Evolutionary conservation across 1,140 invertebrate species (phyloP).

Genomic region (Metopolophium dirhodum): DNA sequence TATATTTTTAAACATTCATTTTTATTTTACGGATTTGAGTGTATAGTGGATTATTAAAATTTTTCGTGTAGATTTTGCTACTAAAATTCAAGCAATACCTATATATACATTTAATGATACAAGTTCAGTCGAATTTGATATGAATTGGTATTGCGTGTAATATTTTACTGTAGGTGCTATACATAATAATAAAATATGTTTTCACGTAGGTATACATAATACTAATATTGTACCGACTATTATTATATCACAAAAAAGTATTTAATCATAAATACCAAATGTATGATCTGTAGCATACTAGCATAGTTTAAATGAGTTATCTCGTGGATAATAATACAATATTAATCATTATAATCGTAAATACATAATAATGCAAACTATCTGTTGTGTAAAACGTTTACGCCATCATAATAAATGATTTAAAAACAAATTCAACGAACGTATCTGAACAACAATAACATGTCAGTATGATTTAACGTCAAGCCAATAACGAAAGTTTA

Average conservation of each 20-base stretch:
- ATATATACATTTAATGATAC: neutral
- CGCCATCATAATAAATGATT: neutral
- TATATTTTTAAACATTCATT: neutral
- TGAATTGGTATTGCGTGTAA: neutral
- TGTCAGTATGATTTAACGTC: neutral
- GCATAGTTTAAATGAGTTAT: neutral
- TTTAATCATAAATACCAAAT: neutral
- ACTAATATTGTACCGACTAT: neutral
- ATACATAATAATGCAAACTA: neutral
- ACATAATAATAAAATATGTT: neutral
- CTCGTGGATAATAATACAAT: neutral
- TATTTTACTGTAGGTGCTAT: neutral
- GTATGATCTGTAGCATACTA: neutral
- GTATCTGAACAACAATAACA: neutral
- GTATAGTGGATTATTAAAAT: neutral
- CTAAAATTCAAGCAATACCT: neutral
- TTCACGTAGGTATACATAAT: neutral
- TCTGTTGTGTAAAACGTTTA: neutral
- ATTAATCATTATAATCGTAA: neutral
- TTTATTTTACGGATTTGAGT: neutral
- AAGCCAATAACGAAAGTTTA: neutral
- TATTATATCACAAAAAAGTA: neutral
- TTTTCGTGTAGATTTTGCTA: neutral
- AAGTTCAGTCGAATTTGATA: neutral
- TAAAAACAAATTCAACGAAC: neutral